Evolutionary conservation across 1,140 invertebrate species (phyloP).

Genomic region (Sycophila sp.): DNA sequence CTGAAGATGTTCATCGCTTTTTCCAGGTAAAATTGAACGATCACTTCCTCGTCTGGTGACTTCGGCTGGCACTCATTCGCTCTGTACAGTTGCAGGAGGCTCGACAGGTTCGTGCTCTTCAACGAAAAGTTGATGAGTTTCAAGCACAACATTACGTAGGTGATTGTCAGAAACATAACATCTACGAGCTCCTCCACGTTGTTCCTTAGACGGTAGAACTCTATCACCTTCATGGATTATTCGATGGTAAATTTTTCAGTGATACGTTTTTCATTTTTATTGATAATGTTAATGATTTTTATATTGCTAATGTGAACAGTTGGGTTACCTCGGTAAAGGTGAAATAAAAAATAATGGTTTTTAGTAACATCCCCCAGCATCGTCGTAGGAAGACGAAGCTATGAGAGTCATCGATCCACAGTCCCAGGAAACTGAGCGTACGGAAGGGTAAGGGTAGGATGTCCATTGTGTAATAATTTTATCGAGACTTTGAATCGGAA

Average conservation of each 20-base stretch:
- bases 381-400: not conserved
- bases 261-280: too few relatives aligned
- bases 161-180: not conserved
- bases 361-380: not conserved
- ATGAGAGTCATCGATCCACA: not conserved
- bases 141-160: not conserved
- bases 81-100: not conserved
- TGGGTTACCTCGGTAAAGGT: not conserved
- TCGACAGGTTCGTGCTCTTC: not conserved
- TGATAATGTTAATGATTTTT: too few relatives aligned
- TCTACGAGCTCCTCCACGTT: slow-evolving; percentile 5
- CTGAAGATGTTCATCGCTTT: not conserved
- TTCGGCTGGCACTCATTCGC: not conserved
- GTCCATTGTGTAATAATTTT: slow-evolving; percentile 2
- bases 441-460: slow-evolving; percentile 1
- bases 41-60: not conserved
- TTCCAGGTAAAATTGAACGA: not conserved
- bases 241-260: too few relatives aligned
- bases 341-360: not conserved
- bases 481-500: too few relatives aligned
- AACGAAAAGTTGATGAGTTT: slow-evolving; percentile 9
- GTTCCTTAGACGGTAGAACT: not conserved
- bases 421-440: not conserved
- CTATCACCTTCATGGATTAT: too few relatives aligned
- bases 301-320: too few relatives aligned